Percentiles rank a stretch among this genome's conserved stretches.
phyloP scores from a whole-genome alignment of 2,797 vertebrate genomes.

The Sardinella longiceps region DNA sequence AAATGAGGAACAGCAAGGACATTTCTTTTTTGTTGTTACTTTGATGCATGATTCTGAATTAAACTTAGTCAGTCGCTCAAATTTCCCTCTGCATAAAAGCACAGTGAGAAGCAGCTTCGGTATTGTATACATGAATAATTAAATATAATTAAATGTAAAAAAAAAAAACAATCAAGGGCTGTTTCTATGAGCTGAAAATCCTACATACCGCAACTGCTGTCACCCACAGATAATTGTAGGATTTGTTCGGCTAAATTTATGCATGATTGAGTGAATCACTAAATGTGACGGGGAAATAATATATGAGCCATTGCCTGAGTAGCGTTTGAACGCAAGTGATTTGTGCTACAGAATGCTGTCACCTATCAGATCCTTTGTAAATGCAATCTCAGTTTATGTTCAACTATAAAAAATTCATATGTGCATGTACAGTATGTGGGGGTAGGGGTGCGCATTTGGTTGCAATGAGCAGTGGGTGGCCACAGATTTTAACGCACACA shows the following conservation, averaged over 20 bases:
- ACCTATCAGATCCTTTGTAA: neutral
- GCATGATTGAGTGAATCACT: slow-evolving; percentile 8
- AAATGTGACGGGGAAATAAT: neutral
- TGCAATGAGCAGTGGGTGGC: too few species aligned
- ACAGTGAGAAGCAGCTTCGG: neutral
- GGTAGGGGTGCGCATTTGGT: neutral
- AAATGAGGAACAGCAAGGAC: neutral
- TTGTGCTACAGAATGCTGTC: neutral
- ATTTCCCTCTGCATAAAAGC: neutral
- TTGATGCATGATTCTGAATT: neutral
- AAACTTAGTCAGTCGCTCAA: neutral
- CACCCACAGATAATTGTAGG: neutral
- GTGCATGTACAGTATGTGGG: neutral
- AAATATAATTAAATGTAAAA: neutral
- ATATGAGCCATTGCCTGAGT: neutral
- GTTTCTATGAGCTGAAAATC: neutral
- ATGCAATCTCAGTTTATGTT: neutral
- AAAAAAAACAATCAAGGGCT: neutral
- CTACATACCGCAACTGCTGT: neutral
- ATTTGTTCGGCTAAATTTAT: neutral
- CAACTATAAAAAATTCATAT: neutral
- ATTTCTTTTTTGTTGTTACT: too few species aligned
- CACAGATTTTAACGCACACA: too few species aligned
- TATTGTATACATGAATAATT: slow-evolving; percentile 18
- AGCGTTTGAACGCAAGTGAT: neutral